Evolutionary conservation across 2,113 vertebrate species (phyloP).

Genomic region (Centropristis striata): DNA sequence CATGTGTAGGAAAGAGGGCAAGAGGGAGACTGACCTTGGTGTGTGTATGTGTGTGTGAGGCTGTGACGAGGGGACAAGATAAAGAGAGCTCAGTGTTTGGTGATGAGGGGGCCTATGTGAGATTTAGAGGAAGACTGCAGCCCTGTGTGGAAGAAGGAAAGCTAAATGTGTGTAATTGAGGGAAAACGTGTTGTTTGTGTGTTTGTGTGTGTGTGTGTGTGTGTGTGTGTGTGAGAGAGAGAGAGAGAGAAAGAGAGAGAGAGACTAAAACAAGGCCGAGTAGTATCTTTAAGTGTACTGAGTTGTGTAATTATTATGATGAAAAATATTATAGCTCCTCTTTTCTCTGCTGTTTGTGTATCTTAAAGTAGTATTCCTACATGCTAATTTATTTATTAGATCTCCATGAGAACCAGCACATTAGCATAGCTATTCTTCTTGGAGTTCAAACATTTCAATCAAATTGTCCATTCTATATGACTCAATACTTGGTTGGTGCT

Average conservation of each 20-base stretch:
- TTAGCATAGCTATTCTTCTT: too few relatives aligned
- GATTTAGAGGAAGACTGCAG: slow-evolving; percentile 20
- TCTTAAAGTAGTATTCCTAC: not conserved
- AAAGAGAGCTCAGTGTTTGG: slow-evolving; percentile 61
- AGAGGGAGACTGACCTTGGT: slow-evolving; percentile 29
- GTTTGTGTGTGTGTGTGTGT: too few relatives aligned
- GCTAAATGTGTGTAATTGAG: not conserved
- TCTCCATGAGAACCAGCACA: too few relatives aligned
- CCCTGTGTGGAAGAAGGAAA: slow-evolving; percentile 16
- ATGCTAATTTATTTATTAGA: not conserved
- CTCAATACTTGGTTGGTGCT: too few relatives aligned
- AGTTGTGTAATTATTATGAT: slow-evolving; percentile 35
- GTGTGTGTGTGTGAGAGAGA: too few relatives aligned
- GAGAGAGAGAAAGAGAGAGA: too few relatives aligned
- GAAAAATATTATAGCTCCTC: not conserved
- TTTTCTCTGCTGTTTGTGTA: not conserved
- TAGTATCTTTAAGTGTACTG: slow-evolving; percentile 6
- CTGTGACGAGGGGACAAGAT: slow-evolving; percentile 42
- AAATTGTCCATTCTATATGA: too few relatives aligned
- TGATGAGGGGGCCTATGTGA: slow-evolving; percentile 38
- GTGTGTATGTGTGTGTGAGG: slow-evolving; percentile 1
- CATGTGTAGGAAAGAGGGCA: slow-evolving; percentile 31
- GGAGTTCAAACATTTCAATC: too few relatives aligned
- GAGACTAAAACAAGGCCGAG: too few relatives aligned
- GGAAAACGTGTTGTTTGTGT: too few relatives aligned